Evolutionary conservation across 2,888 invertebrate genomes (phyloP), one percentile per base, ranked within the genome.

Genomic region (Lasiommata megera): DNA sequence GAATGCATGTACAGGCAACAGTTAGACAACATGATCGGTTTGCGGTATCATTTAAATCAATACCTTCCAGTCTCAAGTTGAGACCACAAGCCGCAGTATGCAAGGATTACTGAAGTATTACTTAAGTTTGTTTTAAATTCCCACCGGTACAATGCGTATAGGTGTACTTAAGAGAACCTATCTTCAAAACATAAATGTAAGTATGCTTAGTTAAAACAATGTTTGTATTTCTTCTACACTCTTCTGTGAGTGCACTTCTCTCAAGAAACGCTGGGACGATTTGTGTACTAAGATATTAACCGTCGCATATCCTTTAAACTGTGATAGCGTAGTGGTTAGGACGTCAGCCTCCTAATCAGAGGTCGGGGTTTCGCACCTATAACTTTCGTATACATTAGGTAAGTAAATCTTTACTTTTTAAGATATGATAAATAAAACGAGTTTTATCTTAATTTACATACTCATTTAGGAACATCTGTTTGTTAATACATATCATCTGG

Each of bases 11-110:
- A 18, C 9, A 38, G 16, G 28, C 51, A 51, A 28, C 50, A 60
- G 61, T 56, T 62, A 56, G 61, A 64, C 37, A 63, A 64, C 41
- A 40, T 31, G 61, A 61, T 62, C 54, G 54, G 61, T 58, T 62
- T 66, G 66, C 47, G 66, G 64, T 66, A 41, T 37, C 54, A 51
- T 60, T 54, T 57, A 58, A 61, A 53, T 37, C 46, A 54, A 55
- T 56, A 58, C 38, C 48, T 55, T n/a, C 40, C 23, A 53, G 53
- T 60, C 58, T 62, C 56, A 56, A 43, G 54, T 62, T 54, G 52
- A 56, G 41, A 61, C 64, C 64, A 44, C 64, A 66, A 58, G 48
- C 61, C 66, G 41, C 60, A 58, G 16, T 57, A 51, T 48, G 48
- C 59, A 59, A 63, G 31, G 51, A 51, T 50, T 56, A 60, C 41